Conservation (phyloP, 2,113 vertebrate species). For the Grammatotria lemairii region DNA sequence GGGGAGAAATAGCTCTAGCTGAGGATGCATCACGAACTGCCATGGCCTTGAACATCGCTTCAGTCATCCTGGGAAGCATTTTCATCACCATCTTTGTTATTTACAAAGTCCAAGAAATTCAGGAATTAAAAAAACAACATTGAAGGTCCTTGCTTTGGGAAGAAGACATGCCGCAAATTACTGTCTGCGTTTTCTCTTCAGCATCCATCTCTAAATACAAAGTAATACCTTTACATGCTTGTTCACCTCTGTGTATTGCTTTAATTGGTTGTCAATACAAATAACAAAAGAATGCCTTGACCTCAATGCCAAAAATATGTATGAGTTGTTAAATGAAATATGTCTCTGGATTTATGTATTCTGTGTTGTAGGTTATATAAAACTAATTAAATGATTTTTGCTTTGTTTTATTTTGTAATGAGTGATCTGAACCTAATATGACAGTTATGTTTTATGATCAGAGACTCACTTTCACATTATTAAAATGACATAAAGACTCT, state of each 20-base stretch:
- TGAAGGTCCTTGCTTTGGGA: background rate
- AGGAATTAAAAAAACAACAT: background rate
- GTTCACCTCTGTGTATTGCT: background rate
- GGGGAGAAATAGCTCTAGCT: slow-evolving; percentile 28
- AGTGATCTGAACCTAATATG: background rate
- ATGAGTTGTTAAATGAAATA: background rate
- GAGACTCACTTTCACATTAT: background rate
- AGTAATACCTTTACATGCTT: background rate
- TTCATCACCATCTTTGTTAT: background rate
- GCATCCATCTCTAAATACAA: background rate
- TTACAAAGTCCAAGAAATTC: background rate
- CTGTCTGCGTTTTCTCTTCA: background rate
- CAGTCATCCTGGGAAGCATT: slow-evolving; percentile 49
- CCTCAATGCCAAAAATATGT: background rate
- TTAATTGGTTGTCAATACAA: background rate
- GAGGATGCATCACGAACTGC: slow-evolving; percentile 49
- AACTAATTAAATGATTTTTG: background rate
- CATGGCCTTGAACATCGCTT: slow-evolving; percentile 53
- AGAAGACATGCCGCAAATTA: background rate
- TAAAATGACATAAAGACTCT: background rate
- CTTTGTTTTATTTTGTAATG: background rate
- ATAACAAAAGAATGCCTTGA: background rate
- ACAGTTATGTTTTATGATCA: background rate
- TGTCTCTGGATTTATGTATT: background rate
- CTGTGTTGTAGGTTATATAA: background rate